These are phyloP conservation scores for Enteromius paludinosus DNA, from an alignment of 2,797 vertebrate species.

Conservation along the genomic window DNA sequence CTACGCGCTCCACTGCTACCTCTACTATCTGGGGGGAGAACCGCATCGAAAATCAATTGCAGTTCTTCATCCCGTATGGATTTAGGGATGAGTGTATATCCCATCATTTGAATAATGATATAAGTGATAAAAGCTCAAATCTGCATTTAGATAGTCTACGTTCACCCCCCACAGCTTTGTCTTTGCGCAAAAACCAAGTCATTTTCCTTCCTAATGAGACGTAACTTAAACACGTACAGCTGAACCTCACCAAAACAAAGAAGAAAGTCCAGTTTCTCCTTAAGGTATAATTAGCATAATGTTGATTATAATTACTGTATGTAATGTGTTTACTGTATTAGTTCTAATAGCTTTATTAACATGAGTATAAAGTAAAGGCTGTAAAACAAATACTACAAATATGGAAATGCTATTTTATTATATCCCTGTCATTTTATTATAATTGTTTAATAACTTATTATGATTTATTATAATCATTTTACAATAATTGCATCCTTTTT, in stretches of 20 bases:
- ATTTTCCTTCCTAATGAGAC: conserved; percentile 20
- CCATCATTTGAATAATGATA: conserved; percentile 44
- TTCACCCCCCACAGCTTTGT: conserved; percentile 21
- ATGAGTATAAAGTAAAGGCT: neutral
- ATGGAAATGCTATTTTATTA: neutral
- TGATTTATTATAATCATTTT: neutral
- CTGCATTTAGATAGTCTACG: conserved; percentile 62
- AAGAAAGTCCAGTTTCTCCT: neutral
- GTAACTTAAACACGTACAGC: neutral
- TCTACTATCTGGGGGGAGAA: conserved; percentile 27
- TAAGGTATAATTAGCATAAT: neutral
- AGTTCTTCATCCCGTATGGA: conserved; percentile 30
- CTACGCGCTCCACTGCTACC: neutral
- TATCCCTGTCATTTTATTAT: neutral
- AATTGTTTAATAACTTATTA: neutral
- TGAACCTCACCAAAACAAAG: neutral
- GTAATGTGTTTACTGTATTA: neutral
- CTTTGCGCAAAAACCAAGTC: conserved; percentile 49
- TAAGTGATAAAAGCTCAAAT: conserved; percentile 49
- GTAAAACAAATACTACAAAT: neutral
- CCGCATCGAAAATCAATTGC: conserved; percentile 32
- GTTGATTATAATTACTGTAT: neutral
- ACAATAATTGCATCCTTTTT: neutral
- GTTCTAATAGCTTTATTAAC: neutral
- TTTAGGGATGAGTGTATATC: conserved; percentile 36